Evolutionary conservation across 2,797 vertebrate genomes (phyloP).

Genomic region (Fratercula arctica): DNA sequence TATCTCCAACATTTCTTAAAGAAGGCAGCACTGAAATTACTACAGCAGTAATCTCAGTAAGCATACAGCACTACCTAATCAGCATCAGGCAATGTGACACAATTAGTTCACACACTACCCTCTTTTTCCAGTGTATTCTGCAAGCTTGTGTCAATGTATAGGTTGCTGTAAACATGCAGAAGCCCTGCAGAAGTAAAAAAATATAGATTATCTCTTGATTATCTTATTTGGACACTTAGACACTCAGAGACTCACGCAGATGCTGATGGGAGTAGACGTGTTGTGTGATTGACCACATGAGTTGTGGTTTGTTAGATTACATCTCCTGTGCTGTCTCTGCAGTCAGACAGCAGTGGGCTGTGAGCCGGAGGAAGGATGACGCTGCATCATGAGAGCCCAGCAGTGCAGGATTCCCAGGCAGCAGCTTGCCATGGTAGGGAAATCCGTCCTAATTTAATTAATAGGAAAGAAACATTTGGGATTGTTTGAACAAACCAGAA

Average conservation of each 20-base stretch:
- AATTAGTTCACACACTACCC: neutral
- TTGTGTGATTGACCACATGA: neutral
- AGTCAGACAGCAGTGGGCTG: neutral
- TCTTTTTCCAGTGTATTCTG: neutral
- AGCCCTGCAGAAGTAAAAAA: neutral
- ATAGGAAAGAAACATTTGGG: neutral
- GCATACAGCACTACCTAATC: neutral
- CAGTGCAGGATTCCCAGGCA: neutral
- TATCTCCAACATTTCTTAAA: neutral
- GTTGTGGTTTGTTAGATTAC: neutral
- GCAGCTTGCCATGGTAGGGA: neutral
- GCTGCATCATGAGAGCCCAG: neutral
- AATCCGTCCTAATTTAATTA: neutral
- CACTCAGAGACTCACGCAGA: neutral
- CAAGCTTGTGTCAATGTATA: neutral
- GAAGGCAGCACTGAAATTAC: neutral
- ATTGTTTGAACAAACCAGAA: neutral
- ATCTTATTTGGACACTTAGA: neutral
- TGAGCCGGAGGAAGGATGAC: accelerated
- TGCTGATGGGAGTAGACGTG: neutral
- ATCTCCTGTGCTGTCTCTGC: neutral
- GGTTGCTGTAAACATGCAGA: neutral
- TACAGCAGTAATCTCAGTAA: neutral
- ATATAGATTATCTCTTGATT: neutral
- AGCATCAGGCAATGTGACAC: neutral